Conservation (phyloP, 2,888 invertebrate genomes). For the Nysson spinosus region DNA sequence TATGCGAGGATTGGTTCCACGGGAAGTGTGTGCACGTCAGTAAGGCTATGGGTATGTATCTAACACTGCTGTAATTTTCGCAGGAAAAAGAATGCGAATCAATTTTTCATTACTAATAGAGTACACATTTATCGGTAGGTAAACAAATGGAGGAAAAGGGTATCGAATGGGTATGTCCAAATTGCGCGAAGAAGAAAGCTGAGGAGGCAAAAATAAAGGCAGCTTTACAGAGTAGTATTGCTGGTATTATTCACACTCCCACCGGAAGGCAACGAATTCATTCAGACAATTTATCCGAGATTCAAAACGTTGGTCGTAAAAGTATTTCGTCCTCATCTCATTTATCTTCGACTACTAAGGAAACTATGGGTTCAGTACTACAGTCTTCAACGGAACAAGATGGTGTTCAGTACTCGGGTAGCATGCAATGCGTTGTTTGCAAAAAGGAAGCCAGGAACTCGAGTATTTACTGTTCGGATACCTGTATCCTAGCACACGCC, state of each 20-base stretch:
- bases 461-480: slow-evolving; percentile 93
- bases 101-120: neutral
- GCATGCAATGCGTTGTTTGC: slow-evolving; percentile 86
- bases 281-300: slow-evolving; percentile 27
- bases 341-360: slow-evolving; percentile 12
- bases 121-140: slow-evolving; percentile 67
- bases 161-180: slow-evolving; percentile 93
- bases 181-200: slow-evolving; percentile 83
- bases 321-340: slow-evolving; percentile 11
- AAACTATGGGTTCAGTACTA: slow-evolving; percentile 2
- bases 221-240: slow-evolving; percentile 7
- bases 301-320: slow-evolving; percentile 9
- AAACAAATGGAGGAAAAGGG: slow-evolving; percentile 94
- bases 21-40: slow-evolving; percentile 98
- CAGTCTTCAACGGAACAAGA: slow-evolving; percentile 22
- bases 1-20: slow-evolving; percentile 98
- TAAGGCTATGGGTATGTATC: slow-evolving; percentile 85
- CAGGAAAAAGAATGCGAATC: neutral
- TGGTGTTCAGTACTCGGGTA: slow-evolving; percentile 42
- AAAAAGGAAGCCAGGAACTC: slow-evolving; percentile 87
- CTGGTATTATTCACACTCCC: too few relatives aligned
- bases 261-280: slow-evolving; percentile 40
- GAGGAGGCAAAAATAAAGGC: slow-evolving; percentile 59
- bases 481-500: slow-evolving; percentile 91
- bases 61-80: neutral